Percentiles rank a stretch among this genome's conserved stretches.
These are phyloP conservation scores for Melipona quadrifasciata DNA, from an alignment of 1,140 invertebrate genomes.

Conservation along the genomic window DNA sequence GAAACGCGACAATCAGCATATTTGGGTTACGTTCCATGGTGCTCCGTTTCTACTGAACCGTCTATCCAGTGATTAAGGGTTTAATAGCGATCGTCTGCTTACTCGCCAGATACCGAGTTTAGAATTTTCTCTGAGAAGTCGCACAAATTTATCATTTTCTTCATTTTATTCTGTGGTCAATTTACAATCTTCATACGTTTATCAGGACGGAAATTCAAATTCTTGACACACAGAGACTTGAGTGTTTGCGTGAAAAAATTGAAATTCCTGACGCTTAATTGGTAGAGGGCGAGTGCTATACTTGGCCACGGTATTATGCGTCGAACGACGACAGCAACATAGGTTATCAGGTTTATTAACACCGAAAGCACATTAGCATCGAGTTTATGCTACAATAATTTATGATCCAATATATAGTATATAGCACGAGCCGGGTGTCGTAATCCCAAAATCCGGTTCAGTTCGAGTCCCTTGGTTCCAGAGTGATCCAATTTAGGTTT, in stretches of 20 bases:
- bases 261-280: too few species aligned
- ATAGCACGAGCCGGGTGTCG: background rate
- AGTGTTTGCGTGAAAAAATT: too few species aligned
- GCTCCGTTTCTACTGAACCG: background rate
- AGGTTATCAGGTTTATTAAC: background rate
- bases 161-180: too few species aligned
- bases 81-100: background rate
- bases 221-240: too few species aligned
- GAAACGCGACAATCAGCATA: slow-evolving; percentile 4
- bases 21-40: background rate
- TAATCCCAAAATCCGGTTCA: background rate
- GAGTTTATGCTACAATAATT: background rate
- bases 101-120: background rate
- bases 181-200: too few species aligned
- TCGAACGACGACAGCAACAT: background rate
- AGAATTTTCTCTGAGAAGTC: background rate
- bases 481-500: background rate
- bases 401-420: background rate
- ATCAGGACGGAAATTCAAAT: too few species aligned
- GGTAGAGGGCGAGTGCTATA: background rate
- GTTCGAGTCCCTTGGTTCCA: background rate
- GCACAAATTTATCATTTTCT: too few species aligned
- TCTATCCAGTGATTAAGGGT: background rate
- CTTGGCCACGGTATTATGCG: background rate
- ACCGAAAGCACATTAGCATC: background rate